phyloP scores from a whole-genome alignment of 2,113 vertebrate genomes.

The Bucco capensis region DNA sequence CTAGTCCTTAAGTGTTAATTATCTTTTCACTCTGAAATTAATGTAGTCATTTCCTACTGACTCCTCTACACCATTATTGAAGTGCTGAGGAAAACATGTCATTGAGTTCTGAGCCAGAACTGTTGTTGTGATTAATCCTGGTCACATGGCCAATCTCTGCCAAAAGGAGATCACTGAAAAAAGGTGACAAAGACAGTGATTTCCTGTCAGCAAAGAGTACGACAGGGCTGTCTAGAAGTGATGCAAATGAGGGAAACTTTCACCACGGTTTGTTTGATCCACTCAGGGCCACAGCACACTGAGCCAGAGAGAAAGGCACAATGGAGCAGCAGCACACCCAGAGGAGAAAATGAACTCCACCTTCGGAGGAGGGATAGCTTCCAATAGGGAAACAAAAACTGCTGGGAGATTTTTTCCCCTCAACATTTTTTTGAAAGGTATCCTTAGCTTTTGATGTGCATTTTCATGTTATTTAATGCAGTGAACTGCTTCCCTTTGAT shows the following conservation, averaged over 20 bases:
- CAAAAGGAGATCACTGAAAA: conserved; percentile 82
- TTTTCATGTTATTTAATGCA: conserved; percentile 5
- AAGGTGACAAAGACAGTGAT: conserved; percentile 88
- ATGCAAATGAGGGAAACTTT: conserved; percentile 85
- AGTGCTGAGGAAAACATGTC: conserved; percentile 79
- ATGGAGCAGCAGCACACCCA: conserved; percentile 66
- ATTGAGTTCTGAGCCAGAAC: conserved; percentile 77
- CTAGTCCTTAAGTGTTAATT: conserved; percentile 77
- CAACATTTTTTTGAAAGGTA: background rate
- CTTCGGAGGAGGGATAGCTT: conserved; percentile 44
- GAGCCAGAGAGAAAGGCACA: conserved; percentile 58
- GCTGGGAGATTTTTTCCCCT: background rate
- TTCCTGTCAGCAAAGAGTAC: conserved; percentile 84
- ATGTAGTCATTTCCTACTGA: conserved; percentile 78
- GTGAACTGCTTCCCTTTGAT: background rate
- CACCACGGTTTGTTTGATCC: conserved; percentile 80
- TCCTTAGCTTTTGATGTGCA: background rate
- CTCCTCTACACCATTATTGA: conserved; percentile 74
- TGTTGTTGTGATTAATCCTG: conserved; percentile 81
- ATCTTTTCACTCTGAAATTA: conserved; percentile 80
- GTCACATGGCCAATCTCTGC: conserved; percentile 83
- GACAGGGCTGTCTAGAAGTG: conserved; percentile 84
- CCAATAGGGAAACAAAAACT: conserved; percentile 34
- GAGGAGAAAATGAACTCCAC: conserved; percentile 62
- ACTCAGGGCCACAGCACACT: conserved; percentile 70